Evolutionary conservation across 1,140 invertebrate species (phyloP), one percentile per base, ranked within the genome.

Genomic region (Megalonaias nervosa): DNA sequence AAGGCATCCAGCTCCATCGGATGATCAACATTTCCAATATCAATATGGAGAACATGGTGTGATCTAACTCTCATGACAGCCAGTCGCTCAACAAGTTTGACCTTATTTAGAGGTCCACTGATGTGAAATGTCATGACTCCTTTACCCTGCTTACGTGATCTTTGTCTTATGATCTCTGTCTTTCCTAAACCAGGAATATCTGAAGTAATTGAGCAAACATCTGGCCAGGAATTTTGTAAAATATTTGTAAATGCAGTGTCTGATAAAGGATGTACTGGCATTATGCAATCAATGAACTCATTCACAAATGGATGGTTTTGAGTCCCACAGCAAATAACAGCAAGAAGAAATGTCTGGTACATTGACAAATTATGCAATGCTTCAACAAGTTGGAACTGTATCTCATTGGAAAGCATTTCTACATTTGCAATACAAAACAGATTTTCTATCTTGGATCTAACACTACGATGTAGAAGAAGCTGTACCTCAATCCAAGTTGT

Each of bases 391-490:
- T 66, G 31, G 61, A 75, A 73, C 61, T 80, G 80, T 2, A 80
- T 21, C 21, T 80, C 71, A 64, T 71, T 75, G 55, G 74, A 26
- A 13, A 83, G 65, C 23, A 69, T 58, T 75, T 83, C 81, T 4
- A 83, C 70, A 74, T 84, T 81, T 65, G 68, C 80, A 60, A 85
- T 69, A 62, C 80, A 79, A 72, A 71, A 83, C 12, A 85, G 59
- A 21, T 67, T 58, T 23, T 15, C 19, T 19, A 38, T 16, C 17
- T 0, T 17, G 12, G 58, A n/a, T 59, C 58, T 19, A 0, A 74
- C 66, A 72, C 82, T 80, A 38, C 82, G 65, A 6, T 74, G 61
- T 9, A 85, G 16, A 14, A 83, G 17, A 15, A 85, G 21, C 19
- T 65, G 21, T 23, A 85, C 66, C 64, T 85, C 81, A 58, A 83